These are phyloP conservation scores for Diacarnus erythraeanus DNA, from an alignment of 37 sponge, comb jelly and placozoan species.

Conservation along the genomic window DNA sequence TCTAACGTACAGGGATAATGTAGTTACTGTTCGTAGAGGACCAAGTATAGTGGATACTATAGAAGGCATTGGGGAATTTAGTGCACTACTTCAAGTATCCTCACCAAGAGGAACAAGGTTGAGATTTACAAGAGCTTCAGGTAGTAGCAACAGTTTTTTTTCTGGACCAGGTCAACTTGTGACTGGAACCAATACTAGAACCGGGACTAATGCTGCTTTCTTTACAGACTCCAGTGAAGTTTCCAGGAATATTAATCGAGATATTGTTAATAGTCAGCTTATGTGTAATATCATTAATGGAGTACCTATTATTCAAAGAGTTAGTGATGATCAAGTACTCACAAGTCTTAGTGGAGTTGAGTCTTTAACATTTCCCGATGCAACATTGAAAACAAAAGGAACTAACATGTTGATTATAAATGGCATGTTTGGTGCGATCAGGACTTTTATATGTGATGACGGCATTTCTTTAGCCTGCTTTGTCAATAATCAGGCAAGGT, in stretches of 20 bases:
- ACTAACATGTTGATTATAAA: neutral
- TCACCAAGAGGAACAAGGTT: no score
- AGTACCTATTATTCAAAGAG: neutral
- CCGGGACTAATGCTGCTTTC: neutral
- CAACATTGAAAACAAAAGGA: neutral
- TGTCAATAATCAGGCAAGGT: neutral
- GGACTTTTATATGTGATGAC: neutral
- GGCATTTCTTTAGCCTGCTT: neutral
- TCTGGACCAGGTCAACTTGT: neutral
- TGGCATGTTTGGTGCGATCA: neutral
- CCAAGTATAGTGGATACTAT: no score
- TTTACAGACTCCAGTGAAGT: neutral
- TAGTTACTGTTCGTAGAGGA: no score
- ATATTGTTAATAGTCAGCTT: neutral
- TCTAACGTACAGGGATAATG: no score
- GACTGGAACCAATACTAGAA: neutral
- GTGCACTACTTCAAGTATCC: no score
- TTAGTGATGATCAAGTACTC: neutral
- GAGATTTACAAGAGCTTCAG: no score
- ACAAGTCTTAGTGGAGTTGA: neutral
- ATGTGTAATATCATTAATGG: neutral
- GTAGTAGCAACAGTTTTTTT: neutral
- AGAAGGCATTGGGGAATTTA: no score
- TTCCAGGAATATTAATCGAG: neutral
- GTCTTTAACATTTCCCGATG: neutral